phyloP scores from a whole-genome alignment of 1,140 invertebrate genomes.

The Ephestia elutella region DNA sequence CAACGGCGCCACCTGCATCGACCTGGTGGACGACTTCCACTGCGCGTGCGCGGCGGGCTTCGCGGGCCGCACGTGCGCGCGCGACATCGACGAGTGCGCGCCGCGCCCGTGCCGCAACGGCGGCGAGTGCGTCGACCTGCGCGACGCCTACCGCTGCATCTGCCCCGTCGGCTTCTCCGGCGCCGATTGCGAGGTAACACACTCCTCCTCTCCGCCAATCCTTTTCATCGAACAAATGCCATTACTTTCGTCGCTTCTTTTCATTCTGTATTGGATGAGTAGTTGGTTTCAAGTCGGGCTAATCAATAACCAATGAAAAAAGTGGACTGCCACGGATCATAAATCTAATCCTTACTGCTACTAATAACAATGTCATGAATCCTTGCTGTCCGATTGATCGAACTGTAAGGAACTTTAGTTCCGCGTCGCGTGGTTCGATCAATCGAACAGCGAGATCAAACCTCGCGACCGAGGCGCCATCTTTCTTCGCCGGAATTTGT shows the following conservation, averaged over 20 bases:
- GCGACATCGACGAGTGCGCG: slow-evolving; percentile 83
- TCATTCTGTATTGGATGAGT: too few species aligned
- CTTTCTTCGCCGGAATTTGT: neutral
- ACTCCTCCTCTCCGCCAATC: neutral
- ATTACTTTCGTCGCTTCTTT: neutral
- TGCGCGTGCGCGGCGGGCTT: slow-evolving; percentile 88
- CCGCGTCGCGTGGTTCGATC: too few species aligned
- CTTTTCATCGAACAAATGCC: neutral
- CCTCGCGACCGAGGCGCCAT: too few species aligned
- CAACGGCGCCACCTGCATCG: slow-evolving; percentile 90
- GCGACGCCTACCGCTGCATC: slow-evolving; percentile 87
- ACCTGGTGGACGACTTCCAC: slow-evolving; percentile 87
- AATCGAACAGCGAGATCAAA: too few species aligned
- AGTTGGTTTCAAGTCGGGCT: too few species aligned
- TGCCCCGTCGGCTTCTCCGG: slow-evolving; percentile 89
- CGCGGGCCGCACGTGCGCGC: slow-evolving; percentile 81
- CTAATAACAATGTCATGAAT: too few species aligned
- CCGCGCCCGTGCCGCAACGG: slow-evolving; percentile 88
- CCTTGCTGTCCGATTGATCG: too few species aligned
- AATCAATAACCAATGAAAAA: too few species aligned
- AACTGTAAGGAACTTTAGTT: too few species aligned
- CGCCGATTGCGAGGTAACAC: slow-evolving; percentile 81
- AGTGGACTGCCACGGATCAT: too few species aligned
- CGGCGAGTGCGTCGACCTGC: slow-evolving; percentile 87
- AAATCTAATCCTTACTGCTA: too few species aligned